Base-by-base conservation (phyloP, 2,888 invertebrate species). In the Dicranocentrus wangi region DNA sequence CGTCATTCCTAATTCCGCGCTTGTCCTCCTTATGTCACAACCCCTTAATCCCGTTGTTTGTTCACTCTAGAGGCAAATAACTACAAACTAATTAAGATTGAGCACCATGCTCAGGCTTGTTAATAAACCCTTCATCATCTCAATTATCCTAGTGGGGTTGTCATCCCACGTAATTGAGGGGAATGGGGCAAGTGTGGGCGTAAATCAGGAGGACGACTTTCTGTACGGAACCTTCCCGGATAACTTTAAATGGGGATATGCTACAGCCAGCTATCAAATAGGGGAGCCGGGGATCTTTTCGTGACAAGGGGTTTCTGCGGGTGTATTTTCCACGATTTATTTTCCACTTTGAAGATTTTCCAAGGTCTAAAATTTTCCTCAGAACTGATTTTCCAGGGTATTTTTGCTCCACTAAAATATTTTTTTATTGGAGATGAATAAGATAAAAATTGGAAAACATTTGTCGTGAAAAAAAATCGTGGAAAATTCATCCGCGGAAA, bases 241-340 rank as follows among this genome's bases (percentile, higher is more conserved):
- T 17, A 66, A 61, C 28, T 79, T 79, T 25, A 10, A 53, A 17
- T 79, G 79, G 72, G 80, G 80, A n/a, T 73, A 60, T 47, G 80
- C 80, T 1, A 80, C 79, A 1, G 79, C 79, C 7, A 73, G 73
- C 1, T 82, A 82, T 43, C 82, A 83, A 51, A 78, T 83, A 7
- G 81, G 81, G 66, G 80, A 72, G n/a, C n/a, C n/a, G n/a, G n/a
- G n/a, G n/a, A n/a, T n/a, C n/a, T n/a, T n/a, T n/a, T n/a, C n/a
- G n/a, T n/a, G n/a, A n/a, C n/a, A n/a, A n/a, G n/a, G n/a, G n/a
- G n/a, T n/a, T n/a, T n/a, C n/a, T n/a, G n/a, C n/a, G n/a, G n/a
- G n/a, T n/a, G n/a, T n/a, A n/a, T n/a, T n/a, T n/a, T n/a, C n/a
- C n/a, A n/a, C n/a, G n/a, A n/a, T n/a, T n/a, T n/a, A n/a, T n/a